Evolutionary conservation across 2,888 invertebrate species (phyloP).

Genomic region (Spilarctia lutea): DNA sequence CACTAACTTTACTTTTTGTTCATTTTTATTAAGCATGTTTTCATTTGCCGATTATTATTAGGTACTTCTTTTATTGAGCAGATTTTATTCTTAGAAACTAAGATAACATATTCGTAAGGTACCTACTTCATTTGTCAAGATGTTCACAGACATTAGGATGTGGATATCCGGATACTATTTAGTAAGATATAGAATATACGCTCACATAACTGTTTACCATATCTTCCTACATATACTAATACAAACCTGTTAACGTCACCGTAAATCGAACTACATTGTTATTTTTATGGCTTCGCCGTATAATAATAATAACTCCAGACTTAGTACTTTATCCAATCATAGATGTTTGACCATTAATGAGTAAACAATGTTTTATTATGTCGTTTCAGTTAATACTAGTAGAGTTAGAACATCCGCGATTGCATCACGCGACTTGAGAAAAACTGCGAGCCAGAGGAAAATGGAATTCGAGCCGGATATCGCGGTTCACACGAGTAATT

Average conservation of each 20-base stretch:
- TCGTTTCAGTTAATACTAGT: slow-evolving; percentile 52
- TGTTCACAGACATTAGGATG: background rate
- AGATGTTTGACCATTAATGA: slow-evolving; percentile 48
- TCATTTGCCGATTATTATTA: background rate
- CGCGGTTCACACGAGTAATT: slow-evolving; percentile 77
- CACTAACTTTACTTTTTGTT: background rate
- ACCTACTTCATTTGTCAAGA: background rate
- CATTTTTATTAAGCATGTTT: background rate
- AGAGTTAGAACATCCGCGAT: slow-evolving; percentile 72
- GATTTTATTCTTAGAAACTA: background rate
- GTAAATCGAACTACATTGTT: slow-evolving; percentile 9
- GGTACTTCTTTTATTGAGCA: background rate
- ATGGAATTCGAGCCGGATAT: slow-evolving; percentile 80
- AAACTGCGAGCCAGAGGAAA: slow-evolving; percentile 76
- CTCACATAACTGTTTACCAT: background rate
- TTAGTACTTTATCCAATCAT: slow-evolving; percentile 28
- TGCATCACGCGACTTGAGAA: slow-evolving; percentile 78
- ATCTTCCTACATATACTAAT: slow-evolving; percentile 7
- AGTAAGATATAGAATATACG: background rate
- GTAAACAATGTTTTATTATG: slow-evolving; percentile 55
- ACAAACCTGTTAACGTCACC: slow-evolving; percentile 5
- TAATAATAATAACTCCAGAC: slow-evolving; percentile 13
- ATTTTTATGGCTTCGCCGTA: slow-evolving; percentile 12
- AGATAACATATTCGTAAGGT: background rate
- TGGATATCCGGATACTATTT: background rate